A percentile compares a stretch with the other conserved stretches of the same genome.
Evolutionary conservation across 2,797 vertebrate genomes (phyloP).

Genomic region (Urosaurus nigricauda): DNA sequence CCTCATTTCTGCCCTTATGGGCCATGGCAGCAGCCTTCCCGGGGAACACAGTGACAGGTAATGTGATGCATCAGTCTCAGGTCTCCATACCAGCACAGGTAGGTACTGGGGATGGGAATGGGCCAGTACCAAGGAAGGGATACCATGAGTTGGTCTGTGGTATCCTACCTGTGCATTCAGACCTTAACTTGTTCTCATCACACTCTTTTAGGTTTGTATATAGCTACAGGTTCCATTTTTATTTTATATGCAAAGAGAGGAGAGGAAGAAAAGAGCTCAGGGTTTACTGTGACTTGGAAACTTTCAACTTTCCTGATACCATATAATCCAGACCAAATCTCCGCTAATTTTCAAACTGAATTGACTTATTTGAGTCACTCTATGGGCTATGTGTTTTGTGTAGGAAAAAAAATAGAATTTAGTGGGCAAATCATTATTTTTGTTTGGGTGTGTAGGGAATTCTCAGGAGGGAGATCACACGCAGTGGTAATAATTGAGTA

Average conservation of each 20-base stretch:
- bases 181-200: background rate
- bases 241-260: background rate
- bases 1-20: too few species aligned
- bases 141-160: too few species aligned
- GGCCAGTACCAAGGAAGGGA: too few species aligned
- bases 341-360: background rate
- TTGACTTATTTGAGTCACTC: background rate
- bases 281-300: background rate
- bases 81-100: too few species aligned
- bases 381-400: background rate
- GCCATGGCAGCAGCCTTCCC: too few species aligned
- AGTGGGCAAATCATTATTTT: background rate
- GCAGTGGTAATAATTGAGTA: conserved; percentile 35
- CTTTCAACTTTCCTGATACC: background rate
- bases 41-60: too few species aligned
- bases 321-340: background rate
- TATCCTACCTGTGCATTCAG: too few species aligned
- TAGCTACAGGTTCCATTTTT: background rate
- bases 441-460: background rate
- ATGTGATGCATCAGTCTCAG: too few species aligned
- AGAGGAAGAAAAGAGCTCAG: background rate
- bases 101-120: too few species aligned
- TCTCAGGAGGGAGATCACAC: background rate
- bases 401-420: background rate
- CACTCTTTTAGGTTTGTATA: background rate